Percentiles rank a stretch among this genome's conserved stretches.
These are phyloP conservation scores for Taxidea taxus DNA, from an alignment of 2,113 vertebrate species.

Conservation along the genomic window DNA sequence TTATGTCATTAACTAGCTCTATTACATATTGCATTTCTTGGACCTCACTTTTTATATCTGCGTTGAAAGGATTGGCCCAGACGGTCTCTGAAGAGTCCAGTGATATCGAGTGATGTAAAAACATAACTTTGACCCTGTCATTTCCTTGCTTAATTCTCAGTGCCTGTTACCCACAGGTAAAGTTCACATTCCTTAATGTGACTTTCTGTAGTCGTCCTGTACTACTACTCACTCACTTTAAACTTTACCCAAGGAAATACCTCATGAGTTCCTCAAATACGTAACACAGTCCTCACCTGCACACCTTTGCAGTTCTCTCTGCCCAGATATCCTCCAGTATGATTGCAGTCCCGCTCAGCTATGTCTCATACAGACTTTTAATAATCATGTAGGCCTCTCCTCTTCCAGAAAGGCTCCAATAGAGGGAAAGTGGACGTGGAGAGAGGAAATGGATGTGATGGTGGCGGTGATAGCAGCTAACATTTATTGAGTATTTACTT, in stretches of 20 bases:
- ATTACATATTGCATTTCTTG: background rate
- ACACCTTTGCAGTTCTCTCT: background rate
- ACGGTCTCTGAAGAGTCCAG: background rate
- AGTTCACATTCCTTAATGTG: background rate
- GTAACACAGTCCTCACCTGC: background rate
- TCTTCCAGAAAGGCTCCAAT: background rate
- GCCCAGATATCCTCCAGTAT: background rate
- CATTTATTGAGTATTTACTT: slow-evolving; percentile 30
- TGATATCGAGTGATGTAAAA: background rate
- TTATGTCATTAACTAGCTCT: background rate
- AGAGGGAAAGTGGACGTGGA: background rate
- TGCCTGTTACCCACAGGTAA: background rate
- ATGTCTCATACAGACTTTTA: background rate
- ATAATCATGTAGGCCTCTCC: background rate
- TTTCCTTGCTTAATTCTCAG: background rate
- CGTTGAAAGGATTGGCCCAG: no score
- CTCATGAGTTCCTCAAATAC: background rate
- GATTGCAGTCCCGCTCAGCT: background rate
- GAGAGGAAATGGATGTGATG: background rate
- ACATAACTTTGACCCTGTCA: background rate
- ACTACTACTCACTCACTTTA: background rate
- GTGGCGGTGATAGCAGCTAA: background rate
- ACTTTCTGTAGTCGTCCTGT: background rate
- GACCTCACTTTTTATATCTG: background rate
- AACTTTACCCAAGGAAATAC: background rate